phyloP scores from a whole-genome alignment of 2,797 vertebrate species.

The Luscinia megarhynchos region DNA sequence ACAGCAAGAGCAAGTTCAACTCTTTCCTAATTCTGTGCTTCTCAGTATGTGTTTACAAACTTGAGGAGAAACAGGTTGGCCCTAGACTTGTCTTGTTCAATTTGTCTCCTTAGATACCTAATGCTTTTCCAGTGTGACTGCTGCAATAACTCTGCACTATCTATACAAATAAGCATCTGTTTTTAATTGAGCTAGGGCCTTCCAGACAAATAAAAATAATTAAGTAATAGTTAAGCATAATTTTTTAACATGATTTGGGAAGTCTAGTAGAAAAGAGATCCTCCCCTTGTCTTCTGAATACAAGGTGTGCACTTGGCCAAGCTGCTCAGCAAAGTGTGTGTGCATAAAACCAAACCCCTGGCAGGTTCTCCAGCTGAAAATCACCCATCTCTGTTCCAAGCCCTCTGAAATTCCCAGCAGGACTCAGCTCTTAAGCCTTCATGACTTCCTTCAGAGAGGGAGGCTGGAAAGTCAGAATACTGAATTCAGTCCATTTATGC shows the following conservation, averaged over 20 bases:
- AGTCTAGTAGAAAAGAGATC: background rate
- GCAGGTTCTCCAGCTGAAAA: background rate
- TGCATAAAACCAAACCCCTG: background rate
- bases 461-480: background rate
- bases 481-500: conserved; percentile 9
- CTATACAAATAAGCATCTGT: background rate
- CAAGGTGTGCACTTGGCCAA: background rate
- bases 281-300: background rate
- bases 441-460: background rate
- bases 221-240: background rate
- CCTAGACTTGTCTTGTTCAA: conserved; percentile 47
- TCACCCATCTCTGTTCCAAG: background rate
- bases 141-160: background rate
- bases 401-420: background rate
- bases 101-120: conserved; percentile 38
- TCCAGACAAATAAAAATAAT: background rate
- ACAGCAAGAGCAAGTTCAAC: background rate
- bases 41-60: conserved; percentile 13
- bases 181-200: background rate
- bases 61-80: conserved; percentile 42
- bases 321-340: background rate
- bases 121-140: conserved; percentile 1
- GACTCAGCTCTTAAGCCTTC: background rate
- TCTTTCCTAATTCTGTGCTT: background rate
- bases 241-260: background rate